Evolutionary conservation across 2,113 vertebrate genomes (phyloP).

Genomic region (Dinomys branickii): DNA sequence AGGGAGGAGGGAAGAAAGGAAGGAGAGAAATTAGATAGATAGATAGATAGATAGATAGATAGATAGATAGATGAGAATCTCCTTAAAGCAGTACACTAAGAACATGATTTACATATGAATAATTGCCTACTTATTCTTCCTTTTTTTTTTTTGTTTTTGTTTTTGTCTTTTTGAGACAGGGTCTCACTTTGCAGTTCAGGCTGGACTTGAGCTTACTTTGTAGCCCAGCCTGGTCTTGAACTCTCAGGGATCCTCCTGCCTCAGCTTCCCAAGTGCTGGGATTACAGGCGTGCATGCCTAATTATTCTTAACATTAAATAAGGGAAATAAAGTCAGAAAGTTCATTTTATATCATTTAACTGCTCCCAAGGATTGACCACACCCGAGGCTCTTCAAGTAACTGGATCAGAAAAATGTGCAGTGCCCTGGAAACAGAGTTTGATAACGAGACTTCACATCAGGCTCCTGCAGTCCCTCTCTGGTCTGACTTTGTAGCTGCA

Average conservation of each 20-base stretch:
- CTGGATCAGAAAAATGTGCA: conserved; percentile 7
- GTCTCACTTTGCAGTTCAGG: no score
- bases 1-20: background rate
- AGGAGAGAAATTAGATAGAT: background rate
- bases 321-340: background rate
- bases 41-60: background rate
- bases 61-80: background rate
- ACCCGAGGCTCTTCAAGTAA: conserved; percentile 40
- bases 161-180: no score
- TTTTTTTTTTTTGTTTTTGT: no score
- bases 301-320: background rate
- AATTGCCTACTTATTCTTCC: background rate
- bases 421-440: conserved; percentile 2
- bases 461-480: background rate
- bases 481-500: background rate
- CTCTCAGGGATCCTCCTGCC: no score
- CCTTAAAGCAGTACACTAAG: background rate
- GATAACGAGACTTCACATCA: conserved; percentile 5
- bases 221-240: no score
- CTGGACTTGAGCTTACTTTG: no score
- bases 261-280: no score
- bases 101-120: background rate
- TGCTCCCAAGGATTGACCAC: background rate
- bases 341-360: background rate
- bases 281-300: no score